Percentiles rank a stretch among this genome's conserved stretches.
phyloP scores from a whole-genome alignment of 2,797 vertebrate genomes.

The Epinephelus coioides region DNA sequence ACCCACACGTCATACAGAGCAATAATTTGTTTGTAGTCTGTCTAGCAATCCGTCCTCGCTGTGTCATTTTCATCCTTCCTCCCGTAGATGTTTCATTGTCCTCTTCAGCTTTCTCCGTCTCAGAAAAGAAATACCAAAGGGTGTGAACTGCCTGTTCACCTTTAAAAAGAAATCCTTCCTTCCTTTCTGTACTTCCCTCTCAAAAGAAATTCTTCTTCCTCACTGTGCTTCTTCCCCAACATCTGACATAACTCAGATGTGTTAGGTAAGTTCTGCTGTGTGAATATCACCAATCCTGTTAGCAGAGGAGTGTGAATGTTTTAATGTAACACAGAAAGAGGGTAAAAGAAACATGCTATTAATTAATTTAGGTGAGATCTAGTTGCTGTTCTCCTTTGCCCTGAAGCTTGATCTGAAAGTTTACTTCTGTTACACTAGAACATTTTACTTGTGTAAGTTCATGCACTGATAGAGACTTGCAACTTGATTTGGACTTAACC shows the following conservation, averaged over 20 bases:
- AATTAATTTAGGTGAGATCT: background rate
- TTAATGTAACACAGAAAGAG: background rate
- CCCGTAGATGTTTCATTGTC: slow-evolving; percentile 45
- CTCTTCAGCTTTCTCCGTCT: background rate
- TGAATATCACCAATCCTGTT: background rate
- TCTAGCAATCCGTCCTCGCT: slow-evolving; percentile 35
- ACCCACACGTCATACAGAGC: background rate
- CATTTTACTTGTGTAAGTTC: background rate
- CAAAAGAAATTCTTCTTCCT: slow-evolving; percentile 58
- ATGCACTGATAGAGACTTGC: background rate
- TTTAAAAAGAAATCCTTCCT: slow-evolving; percentile 65
- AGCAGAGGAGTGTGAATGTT: background rate
- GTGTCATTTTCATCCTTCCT: slow-evolving; percentile 41
- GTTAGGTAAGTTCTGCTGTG: slow-evolving; percentile 3
- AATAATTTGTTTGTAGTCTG: slow-evolving; percentile 32
- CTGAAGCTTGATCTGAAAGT: background rate
- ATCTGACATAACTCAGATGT: slow-evolving; percentile 34
- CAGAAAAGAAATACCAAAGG: slow-evolving; percentile 42
- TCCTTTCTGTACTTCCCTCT: slow-evolving; percentile 56
- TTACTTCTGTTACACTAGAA: background rate
- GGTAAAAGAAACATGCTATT: too few relatives aligned
- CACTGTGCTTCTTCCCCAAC: slow-evolving; percentile 12
- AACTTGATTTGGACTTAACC: too few relatives aligned
- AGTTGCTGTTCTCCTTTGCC: background rate
- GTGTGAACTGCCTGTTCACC: slow-evolving; percentile 49